Base-by-base conservation (phyloP, 2,888 invertebrate species). In the Drosophila emarginata region DNA sequence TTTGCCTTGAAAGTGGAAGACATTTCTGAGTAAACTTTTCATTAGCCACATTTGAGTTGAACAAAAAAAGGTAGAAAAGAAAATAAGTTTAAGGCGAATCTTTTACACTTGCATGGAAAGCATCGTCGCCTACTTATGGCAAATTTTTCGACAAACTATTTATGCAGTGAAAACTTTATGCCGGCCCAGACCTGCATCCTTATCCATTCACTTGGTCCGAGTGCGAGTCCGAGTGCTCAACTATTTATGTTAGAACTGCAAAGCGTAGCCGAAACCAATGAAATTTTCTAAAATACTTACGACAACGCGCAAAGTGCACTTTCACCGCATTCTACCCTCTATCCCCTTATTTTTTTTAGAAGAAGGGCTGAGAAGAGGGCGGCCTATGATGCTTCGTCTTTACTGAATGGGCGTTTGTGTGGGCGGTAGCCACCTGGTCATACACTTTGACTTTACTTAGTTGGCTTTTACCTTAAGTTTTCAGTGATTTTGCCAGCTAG, bases 241-340 rank as follows among this genome's bases (percentile, higher is more conserved):
- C 78, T 82, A 86, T 85, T 70, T 76, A 85, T 82, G 72, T 62
- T 67, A 61, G 64, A 72, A 74, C 73, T 83, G 83, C 72, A 80
- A 74, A 82, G 80, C 80, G 73, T 75, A 83, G 81, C 87, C 72
- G 74, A 79, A 78, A 76, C 80, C 87, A 85, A 85, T 87, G 85
- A 87, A 87, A 85, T 85, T 79, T 79, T 73, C 78, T 76, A 67
- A 76, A 87, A 80, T 87, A 74, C 87, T 80, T 82, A 75, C 80
- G 79, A 82, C 78, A 84, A 81, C 78, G 81, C 70, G 72, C 72
- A 88, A 81, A 87, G 83, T 87, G 86, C 85, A 85, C 83, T 72
- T 69, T 81, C 77, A 73, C 70, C 76, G 72, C 74, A 60, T 68
- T 74, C 6, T 40, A 21, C 45, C 21, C 11, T 15, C 9, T 3